Percentiles rank a stretch among this genome's conserved stretches.
Conservation (phyloP, 2,797 vertebrate genomes). For the Chaetodon trifasciatus region DNA sequence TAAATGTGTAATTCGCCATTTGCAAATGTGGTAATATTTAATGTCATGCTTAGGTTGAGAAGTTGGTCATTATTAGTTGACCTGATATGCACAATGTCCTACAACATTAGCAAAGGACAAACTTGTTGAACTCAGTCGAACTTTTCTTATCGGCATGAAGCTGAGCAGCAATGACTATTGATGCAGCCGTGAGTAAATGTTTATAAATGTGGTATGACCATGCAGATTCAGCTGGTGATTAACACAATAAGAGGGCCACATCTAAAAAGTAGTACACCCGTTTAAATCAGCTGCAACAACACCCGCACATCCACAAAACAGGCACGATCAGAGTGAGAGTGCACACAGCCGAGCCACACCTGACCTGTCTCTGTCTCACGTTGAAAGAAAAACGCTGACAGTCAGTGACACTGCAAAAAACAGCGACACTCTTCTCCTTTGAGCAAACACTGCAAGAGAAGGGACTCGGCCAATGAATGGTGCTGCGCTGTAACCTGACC, state of each 20-base stretch:
- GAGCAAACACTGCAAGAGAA: conserved; percentile 37
- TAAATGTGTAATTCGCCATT: neutral
- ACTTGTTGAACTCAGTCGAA: conserved; percentile 12
- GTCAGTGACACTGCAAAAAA: conserved; percentile 77
- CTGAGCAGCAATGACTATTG: neutral
- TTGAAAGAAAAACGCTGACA: conserved; percentile 81
- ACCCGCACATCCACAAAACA: conserved; percentile 18
- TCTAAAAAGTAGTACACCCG: neutral
- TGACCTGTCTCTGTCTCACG: conserved; percentile 19
- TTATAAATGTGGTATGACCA: neutral
- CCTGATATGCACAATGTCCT: neutral
- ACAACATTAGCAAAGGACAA: neutral
- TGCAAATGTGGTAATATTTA: neutral
- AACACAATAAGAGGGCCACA: neutral
- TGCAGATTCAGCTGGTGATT: neutral
- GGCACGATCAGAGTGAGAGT: conserved; percentile 6
- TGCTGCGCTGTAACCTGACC: neutral
- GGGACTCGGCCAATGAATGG: neutral
- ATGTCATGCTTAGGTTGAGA: neutral
- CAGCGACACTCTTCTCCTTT: conserved; percentile 35
- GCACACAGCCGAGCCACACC: conserved; percentile 21
- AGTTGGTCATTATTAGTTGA: neutral
- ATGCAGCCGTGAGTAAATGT: conserved; percentile 1
- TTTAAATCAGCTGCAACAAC: conserved; percentile 2
- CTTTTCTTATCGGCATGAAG: neutral